Conservation (phyloP, 2,888 invertebrate species). For the Acronicta leporina region DNA sequence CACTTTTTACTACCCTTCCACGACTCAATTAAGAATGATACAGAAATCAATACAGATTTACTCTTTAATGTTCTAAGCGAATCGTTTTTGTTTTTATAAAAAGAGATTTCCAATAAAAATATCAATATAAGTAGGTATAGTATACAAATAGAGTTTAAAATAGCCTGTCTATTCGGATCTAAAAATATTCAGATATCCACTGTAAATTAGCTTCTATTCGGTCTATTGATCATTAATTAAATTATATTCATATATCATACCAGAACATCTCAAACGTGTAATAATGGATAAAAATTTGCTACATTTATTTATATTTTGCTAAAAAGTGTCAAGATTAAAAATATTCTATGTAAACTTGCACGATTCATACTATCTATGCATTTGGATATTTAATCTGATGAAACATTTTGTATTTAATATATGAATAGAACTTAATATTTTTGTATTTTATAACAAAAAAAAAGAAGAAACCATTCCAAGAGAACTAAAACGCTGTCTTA, state of each 20-base stretch:
- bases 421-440: conserved; percentile 52
- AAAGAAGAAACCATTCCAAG: conserved; percentile 70
- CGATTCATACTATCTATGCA: conserved; percentile 23
- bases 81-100: conserved; percentile 52
- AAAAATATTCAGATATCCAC: conserved; percentile 64
- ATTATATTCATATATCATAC: conserved; percentile 55
- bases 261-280: conserved; percentile 18
- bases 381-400: conserved; percentile 1
- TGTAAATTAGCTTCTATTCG: conserved; percentile 74
- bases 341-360: conserved; percentile 23
- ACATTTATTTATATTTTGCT: conserved; percentile 52
- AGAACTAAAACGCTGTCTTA: conserved; percentile 83
- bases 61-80: conserved; percentile 57
- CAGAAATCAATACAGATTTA: conserved; percentile 75
- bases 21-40: conserved; percentile 54
- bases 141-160: conserved; percentile 62
- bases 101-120: conserved; percentile 65
- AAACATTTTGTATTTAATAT: conserved; percentile 38
- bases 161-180: conserved; percentile 67
- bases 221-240: conserved; percentile 60
- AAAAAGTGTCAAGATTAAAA: conserved; percentile 18
- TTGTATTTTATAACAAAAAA: conserved; percentile 54
- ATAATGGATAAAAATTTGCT: conserved; percentile 44
- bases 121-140: conserved; percentile 60
- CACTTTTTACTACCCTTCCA: conserved; percentile 62